Percentiles rank a stretch among this genome's conserved stretches.
Evolutionary conservation across 1,140 invertebrate genomes (phyloP).

Genomic region (Carposina sasakii): DNA sequence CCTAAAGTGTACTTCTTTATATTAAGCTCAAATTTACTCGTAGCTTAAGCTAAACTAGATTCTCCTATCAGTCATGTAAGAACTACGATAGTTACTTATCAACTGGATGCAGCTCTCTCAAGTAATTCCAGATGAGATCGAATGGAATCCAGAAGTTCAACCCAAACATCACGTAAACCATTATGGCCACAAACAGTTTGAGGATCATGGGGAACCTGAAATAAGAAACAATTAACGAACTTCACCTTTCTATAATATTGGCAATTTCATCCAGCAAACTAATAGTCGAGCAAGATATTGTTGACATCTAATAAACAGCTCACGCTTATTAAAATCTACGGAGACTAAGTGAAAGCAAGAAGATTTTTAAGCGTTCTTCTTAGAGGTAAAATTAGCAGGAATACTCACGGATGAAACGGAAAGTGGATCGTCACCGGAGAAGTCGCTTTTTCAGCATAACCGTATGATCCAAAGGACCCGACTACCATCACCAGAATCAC

Average conservation of each 20-base stretch:
- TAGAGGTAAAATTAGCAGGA: background rate
- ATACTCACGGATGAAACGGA: constrained; percentile 34
- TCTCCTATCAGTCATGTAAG: too few species aligned
- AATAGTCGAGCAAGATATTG: background rate
- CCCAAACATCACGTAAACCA: constrained; percentile 29
- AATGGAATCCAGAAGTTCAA: constrained; percentile 34
- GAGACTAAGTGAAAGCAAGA: background rate
- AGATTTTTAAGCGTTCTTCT: background rate
- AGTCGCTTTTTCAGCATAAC: constrained; percentile 34
- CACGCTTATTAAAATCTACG: background rate
- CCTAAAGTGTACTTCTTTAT: too few species aligned
- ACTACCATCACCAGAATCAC: constrained; percentile 32
- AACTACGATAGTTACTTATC: too few species aligned
- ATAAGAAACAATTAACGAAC: constrained; percentile 3
- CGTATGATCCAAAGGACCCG: constrained; percentile 51
- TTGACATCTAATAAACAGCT: background rate
- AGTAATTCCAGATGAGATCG: constrained; percentile 26
- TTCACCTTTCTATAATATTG: background rate
- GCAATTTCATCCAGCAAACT: background rate
- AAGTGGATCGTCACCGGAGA: constrained; percentile 46
- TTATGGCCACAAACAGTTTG: constrained; percentile 22
- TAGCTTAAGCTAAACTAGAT: too few species aligned
- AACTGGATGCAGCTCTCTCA: background rate
- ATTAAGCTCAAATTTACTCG: too few species aligned
- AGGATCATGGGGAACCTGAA: constrained; percentile 22